Base-by-base conservation (phyloP, 30 jellyfish, hydroid and myxozoan species). In the Hydractinia symbiolongicarpus region DNA sequence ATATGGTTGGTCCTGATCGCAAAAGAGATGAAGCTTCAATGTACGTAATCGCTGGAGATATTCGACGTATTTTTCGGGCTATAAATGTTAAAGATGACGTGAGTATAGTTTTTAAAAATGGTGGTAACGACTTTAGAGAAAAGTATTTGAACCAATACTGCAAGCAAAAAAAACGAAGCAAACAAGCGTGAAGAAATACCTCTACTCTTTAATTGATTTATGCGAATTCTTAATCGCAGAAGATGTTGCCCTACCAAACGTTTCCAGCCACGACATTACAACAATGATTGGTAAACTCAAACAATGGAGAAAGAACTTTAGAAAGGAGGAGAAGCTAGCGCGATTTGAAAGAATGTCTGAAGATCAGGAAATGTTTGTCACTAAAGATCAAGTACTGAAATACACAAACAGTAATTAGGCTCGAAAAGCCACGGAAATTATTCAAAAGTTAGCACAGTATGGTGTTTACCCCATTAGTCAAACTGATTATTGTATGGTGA, bases 291-390 rank as follows among this genome's bases (percentile, higher is more conserved):
- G 51, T 7, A 71, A 20, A 15, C 15, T 71, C 11, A 71, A 20
- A 71, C 80, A 71, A 71, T 71, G 80, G 80, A 49, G 80, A 14
- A 13, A 71, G 51, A 71, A 71, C 9, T 71, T n/a, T 2, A 71
- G 51, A 8, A 49, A 53, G 68, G 30, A 71, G 8, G 80, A 71
- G 56, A 71, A 49, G 78, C n/a, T 67, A 10, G 14, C 20, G 21
- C n/a, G 80, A 20, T 50, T 19, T 15, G 80, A 20, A 15, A 71
- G 80, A 71, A 30, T 30, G 61, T 15, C 58, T 8, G 9, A 49
- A 14, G 80, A 71, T 21, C 14, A 67, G 21, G 51, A 71, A 71
- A 71, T 20, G 80, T 15, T 71, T 1, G 80, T 71, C n/a, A 53
- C 44, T 71, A 30, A 50, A 4, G 69, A 58, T 11, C 69, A 58